These are phyloP conservation scores for Chymomyza amoena DNA, from an alignment of 2,888 invertebrate species.

Conservation along the genomic window DNA sequence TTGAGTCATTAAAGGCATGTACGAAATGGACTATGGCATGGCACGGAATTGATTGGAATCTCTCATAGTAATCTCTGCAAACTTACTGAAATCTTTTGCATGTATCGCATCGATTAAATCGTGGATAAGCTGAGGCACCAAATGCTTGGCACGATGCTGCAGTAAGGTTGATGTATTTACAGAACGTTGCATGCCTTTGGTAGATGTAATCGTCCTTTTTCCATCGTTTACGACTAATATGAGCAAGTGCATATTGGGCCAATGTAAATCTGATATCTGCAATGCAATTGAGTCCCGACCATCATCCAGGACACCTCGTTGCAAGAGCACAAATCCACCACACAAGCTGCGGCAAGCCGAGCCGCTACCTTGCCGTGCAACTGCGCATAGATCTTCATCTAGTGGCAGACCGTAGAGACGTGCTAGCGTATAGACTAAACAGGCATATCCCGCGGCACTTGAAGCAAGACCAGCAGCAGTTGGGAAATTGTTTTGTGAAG, in stretches of 20 bases:
- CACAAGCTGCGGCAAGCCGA: slow-evolving; percentile 97
- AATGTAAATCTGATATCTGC: slow-evolving; percentile 87
- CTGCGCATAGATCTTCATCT: slow-evolving; percentile 86
- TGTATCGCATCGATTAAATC: slow-evolving; percentile 80
- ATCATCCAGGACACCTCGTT: slow-evolving; percentile 83
- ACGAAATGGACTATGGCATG: slow-evolving; percentile 88
- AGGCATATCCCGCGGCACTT: slow-evolving; percentile 98
- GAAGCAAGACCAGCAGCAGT: slow-evolving; percentile 99
- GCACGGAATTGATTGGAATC: slow-evolving; percentile 98
- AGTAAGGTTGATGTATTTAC: slow-evolving; percentile 91
- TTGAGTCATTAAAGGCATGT: slow-evolving; percentile 88
- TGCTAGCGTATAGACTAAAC: slow-evolving; percentile 90
- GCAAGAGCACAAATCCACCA: slow-evolving; percentile 98
- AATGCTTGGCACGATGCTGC: slow-evolving; percentile 84
- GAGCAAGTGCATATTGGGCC: slow-evolving; percentile 94
- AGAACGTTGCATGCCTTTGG: slow-evolving; percentile 91
- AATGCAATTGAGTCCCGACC: slow-evolving; percentile 89
- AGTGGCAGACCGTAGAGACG: slow-evolving; percentile 86
- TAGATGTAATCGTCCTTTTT: slow-evolving; percentile 91
- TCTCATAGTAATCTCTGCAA: slow-evolving; percentile 97
- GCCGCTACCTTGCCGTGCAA: slow-evolving; percentile 94
- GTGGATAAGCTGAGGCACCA: slow-evolving; percentile 86
- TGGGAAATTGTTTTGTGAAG: slow-evolving; percentile 97
- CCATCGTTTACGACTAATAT: slow-evolving; percentile 92
- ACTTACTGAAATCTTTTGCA: slow-evolving; percentile 86